Base-by-base conservation (phyloP, 37 sponge, comb jelly and placozoan species). In the Beroe ovata region DNA sequence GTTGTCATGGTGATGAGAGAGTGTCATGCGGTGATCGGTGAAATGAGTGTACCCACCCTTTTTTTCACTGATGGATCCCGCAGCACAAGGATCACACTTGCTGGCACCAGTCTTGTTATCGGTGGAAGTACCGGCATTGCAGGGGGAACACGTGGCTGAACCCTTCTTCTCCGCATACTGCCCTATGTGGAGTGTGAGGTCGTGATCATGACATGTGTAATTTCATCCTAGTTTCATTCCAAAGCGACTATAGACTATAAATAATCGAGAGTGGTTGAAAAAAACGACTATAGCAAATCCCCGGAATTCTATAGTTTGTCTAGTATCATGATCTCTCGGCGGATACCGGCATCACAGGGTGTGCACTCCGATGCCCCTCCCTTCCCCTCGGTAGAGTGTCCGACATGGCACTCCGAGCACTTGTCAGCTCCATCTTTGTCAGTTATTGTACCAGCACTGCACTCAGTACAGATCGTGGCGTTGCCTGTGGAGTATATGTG, bases 31-130 rank as follows among this genome's bases (percentile, higher is more conserved):
- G n/a, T n/a, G n/a, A n/a, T n/a, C n/a, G n/a, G n/a, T n/a, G n/a
- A n/a, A n/a, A n/a, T n/a, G n/a, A n/a, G n/a, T n/a, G n/a, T n/a
- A n/a, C n/a, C n/a, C n/a, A n/a, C n/a, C n/a, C n/a, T n/a, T n/a
- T n/a, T 66, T 66, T 6, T 66, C 34, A 66, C 36, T 32, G 2
- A 30, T 29, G 35, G 33, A 66, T 8, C 69, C 69, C 18, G 69
- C 32, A 2, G 35, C 25, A 32, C 69, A 66, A 1, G 35, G 35
- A 32, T 18, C 8, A 32, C 69, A 66, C 32, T 66, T 8, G 1
- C 36, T 37, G 34, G 69, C 69, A 8, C 35, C 69, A 32, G 69
- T 66, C 33, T 25, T 18, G 69, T 66, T 66, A 32, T 66, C 34
- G 34, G 69, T 66, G 36, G 69, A 66, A 4, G 6, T 6, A 6